Evolutionary conservation across 2,797 vertebrate genomes (phyloP), one percentile per base, ranked within the genome.

Genomic region (Emys orbicularis): DNA sequence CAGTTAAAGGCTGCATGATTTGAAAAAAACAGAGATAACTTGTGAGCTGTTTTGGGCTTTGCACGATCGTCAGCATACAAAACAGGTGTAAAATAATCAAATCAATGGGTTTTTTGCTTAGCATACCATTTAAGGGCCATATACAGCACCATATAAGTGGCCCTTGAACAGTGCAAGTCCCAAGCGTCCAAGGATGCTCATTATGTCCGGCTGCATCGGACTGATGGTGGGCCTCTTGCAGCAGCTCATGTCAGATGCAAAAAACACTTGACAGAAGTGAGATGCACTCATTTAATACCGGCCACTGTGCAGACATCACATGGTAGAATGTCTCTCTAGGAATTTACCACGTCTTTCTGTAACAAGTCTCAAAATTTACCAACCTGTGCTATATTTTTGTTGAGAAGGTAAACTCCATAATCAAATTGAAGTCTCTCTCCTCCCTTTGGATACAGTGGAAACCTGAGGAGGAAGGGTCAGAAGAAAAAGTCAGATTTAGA

Each of bases 301-400:
- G 68, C 37, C 68, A 72, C 37, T 41, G 19, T 72, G 37, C 37
- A 41, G 10, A 41, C 10, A 23, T 72, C n/a, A 72, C 68, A 41
- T 23, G 11, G 21, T 12, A 11, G 37, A 41, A 72, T 12, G 5
- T 72, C 11, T n/a, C 61, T 23, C 37, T 15, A 49, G 27, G 13
- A 15, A 49, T 21, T 12, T 49, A 29, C 44, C 44, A 77, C 2
- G 13, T 15, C 74, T 76, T 29, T 76, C 12, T 47, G 13, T 31
- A 77, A 31, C 27, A 31, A 2, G 88, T 8, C 41, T 87, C 41
- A 6, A 41, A 21, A 34, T 34, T 80, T 53, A 96, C 97, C 98
- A 98, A 99, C 99, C 99, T 99, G 99, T 93, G 99, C 99, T 81
- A 99, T 99, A 96, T 99, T 99, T 98, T 99, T 99, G 98, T 99